Percentiles rank a stretch among this genome's conserved stretches.
phyloP scores from a whole-genome alignment of 2,113 vertebrate species.

The Lota lota region DNA sequence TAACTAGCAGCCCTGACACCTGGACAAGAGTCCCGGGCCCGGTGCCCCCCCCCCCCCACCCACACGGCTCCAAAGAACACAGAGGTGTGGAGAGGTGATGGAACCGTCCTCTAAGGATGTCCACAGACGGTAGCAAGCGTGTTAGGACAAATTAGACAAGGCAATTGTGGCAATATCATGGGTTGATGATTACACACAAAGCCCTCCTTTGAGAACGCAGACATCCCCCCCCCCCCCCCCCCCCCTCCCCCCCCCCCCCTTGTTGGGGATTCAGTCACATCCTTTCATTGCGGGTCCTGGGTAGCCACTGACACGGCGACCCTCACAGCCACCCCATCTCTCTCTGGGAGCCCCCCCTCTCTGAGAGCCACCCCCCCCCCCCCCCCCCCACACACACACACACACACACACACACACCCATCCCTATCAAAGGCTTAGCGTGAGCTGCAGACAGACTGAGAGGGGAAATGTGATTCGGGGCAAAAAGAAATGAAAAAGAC shows the following conservation, averaged over 20 bases:
- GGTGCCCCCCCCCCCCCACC: not conserved
- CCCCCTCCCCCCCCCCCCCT: constrained; percentile 39
- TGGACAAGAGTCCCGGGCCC: not conserved
- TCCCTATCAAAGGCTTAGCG: constrained; percentile 58
- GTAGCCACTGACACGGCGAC: constrained; percentile 41
- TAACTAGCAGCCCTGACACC: not conserved
- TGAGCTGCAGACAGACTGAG: constrained; percentile 51
- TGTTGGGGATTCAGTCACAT: constrained; percentile 42
- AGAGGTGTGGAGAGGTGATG: constrained; percentile 29
- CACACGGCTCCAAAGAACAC: constrained; percentile 9
- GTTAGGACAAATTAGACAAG: constrained; percentile 59
- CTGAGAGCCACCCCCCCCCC: constrained; percentile 10
- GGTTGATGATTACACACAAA: constrained; percentile 54
- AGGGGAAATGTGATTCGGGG: constrained; percentile 44
- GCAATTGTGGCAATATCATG: constrained; percentile 40
- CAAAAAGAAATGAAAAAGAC: constrained; percentile 13
- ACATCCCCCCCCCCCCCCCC: constrained; percentile 36
- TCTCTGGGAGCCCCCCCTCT: no score
- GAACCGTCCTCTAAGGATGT: constrained; percentile 31
- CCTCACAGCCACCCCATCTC: not conserved
- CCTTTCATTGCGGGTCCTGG: constrained; percentile 46
- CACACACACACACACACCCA: constrained; percentile 32
- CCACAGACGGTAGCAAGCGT: constrained; percentile 41
- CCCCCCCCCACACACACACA: constrained; percentile 25
- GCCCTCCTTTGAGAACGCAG: constrained; percentile 46